A percentile compares a stretch with the other conserved stretches of the same genome.
Evolutionary conservation across 2,888 invertebrate species (phyloP).

Genomic region (Philonicus albiceps): DNA sequence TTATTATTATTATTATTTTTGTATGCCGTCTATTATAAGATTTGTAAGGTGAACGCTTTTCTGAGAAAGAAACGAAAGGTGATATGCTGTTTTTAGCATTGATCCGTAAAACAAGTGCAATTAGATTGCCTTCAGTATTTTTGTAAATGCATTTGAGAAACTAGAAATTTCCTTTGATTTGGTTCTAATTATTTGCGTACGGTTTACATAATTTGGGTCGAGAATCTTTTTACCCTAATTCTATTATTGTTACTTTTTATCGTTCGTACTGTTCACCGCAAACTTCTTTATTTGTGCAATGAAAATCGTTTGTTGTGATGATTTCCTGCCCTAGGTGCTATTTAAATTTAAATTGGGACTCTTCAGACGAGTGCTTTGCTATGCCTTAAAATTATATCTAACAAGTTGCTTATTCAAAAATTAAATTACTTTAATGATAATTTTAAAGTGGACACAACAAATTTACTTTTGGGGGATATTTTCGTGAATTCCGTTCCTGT

Average conservation of each 20-base stretch:
- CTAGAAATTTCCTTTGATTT: background rate
- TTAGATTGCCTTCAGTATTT: conserved; percentile 10
- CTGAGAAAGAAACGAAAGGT: background rate
- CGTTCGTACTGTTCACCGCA: background rate
- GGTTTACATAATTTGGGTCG: background rate
- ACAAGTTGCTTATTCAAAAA: too few species aligned
- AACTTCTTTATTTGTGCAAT: background rate
- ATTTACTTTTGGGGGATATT: background rate
- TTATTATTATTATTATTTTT: background rate
- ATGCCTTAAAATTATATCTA: too few species aligned
- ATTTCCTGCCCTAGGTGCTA: background rate
- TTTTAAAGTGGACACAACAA: background rate
- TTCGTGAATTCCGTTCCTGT: background rate
- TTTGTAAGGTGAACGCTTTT: background rate
- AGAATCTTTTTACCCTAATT: background rate
- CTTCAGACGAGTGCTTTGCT: background rate
- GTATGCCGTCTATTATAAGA: background rate
- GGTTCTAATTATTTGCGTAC: background rate
- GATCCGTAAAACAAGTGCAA: background rate
- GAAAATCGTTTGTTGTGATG: background rate
- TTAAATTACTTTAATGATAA: too few species aligned
- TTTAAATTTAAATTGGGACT: background rate
- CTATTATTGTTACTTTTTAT: background rate
- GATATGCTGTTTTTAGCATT: background rate
- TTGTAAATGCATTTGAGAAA: background rate